Percentiles rank a stretch among this genome's conserved stretches.
phyloP scores from a whole-genome alignment of 2,797 vertebrate genomes.

The Denticeps clupeoides region DNA sequence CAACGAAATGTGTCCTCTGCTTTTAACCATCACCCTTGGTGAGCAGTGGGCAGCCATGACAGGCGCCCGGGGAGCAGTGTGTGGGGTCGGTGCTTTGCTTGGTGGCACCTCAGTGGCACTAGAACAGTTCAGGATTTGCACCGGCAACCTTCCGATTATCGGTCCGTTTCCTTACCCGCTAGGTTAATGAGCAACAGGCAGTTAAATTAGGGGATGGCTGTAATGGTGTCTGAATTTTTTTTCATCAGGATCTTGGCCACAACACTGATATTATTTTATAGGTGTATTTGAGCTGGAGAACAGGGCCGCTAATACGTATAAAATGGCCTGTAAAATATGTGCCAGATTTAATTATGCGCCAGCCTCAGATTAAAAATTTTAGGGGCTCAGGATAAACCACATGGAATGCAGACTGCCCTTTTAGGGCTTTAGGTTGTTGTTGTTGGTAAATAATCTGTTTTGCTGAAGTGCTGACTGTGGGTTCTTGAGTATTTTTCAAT shows the following conservation, averaged over 20 bases:
- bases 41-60: too few species aligned
- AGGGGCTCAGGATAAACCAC: slow-evolving; percentile 35
- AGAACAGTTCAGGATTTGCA: too few species aligned
- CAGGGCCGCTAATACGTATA: slow-evolving; percentile 51
- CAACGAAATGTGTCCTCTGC: too few species aligned
- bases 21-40: too few species aligned
- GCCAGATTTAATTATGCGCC: slow-evolving; percentile 54
- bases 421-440: background rate
- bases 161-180: too few species aligned
- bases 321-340: slow-evolving; percentile 57
- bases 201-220: slow-evolving; percentile 47
- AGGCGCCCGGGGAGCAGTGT: too few species aligned
- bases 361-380: slow-evolving; percentile 41
- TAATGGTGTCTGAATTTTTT: slow-evolving; percentile 53
- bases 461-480: background rate
- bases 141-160: too few species aligned
- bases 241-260: slow-evolving; percentile 45
- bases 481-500: too few species aligned
- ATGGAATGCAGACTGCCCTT: background rate
- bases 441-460: background rate
- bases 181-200: slow-evolving; percentile 37
- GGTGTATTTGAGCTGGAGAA: slow-evolving; percentile 56
- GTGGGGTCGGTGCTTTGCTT: too few species aligned
- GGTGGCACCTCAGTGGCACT: too few species aligned
- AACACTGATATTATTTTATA: slow-evolving; percentile 49